Evolutionary conservation across 2,797 vertebrate species (phyloP).

Genomic region (Catharus ustulatus): DNA sequence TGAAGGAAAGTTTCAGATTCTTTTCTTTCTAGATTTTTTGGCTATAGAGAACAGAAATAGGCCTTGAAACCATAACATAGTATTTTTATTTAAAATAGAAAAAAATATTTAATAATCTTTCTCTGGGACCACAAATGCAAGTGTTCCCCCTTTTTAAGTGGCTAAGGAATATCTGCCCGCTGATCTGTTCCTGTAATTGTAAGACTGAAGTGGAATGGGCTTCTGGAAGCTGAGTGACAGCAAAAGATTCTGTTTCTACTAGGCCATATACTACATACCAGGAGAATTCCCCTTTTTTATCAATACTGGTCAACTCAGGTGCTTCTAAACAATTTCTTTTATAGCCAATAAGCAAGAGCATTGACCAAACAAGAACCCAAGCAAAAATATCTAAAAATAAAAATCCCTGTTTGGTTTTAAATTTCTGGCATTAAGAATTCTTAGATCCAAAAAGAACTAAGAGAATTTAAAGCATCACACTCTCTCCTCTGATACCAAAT

Average conservation of each 20-base stretch:
- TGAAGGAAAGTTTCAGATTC: background rate
- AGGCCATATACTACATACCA: background rate
- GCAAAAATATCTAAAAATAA: background rate
- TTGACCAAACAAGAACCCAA: background rate
- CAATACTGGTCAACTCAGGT: background rate
- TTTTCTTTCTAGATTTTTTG: background rate
- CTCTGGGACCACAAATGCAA: background rate
- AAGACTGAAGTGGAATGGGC: background rate
- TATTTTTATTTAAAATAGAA: background rate
- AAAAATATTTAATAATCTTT: background rate
- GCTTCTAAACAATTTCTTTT: background rate
- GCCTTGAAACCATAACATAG: background rate
- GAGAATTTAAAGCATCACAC: background rate
- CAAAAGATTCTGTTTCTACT: background rate
- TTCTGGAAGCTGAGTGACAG: background rate
- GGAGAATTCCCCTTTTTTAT: background rate
- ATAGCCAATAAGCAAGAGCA: background rate
- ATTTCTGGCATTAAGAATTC: background rate
- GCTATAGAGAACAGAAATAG: background rate
- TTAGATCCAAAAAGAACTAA: background rate
- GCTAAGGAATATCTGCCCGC: background rate
- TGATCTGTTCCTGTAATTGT: background rate
- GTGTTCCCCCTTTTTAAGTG: background rate
- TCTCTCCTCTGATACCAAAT: background rate
- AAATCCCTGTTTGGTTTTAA: background rate